Evolutionary conservation across 2,888 invertebrate species (phyloP), one percentile per base, ranked within the genome.

Genomic region (Podabrus alpinus): DNA sequence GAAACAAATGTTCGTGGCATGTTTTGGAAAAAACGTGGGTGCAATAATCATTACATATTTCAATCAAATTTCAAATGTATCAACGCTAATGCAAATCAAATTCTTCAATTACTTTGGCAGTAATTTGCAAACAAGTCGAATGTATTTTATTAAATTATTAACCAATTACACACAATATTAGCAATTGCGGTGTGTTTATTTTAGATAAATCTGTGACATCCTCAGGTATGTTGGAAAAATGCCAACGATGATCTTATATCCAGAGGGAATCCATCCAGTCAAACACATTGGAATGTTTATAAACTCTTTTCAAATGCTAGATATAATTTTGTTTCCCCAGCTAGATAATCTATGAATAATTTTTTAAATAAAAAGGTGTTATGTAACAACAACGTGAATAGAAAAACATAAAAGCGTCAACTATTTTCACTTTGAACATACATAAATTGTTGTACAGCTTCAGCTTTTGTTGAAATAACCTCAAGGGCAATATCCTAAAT

Each of bases 171-270:
- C 60, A 62, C 15, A 60, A 62, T 19, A 69, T 67, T 59, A 69
- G 59, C 69, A 69, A 75, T 72, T 75, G 72, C 72, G 45, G 59
- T 59, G 24, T 71, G 68, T 60, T 74, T 71, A 59, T 59, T 61
- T 62, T 24, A 68, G 25, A 72, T 72, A 68, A 67, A 64, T 45
- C 69, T 72, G 66, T 69, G 73, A 77, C 71, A 77, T 72, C 62
- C 68, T 74, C 76, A 77, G 76, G 76, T 75, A 78, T 79, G 69
- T 75, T 77, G 79, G 77, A 73, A 73, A 17, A 24, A 67, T 66
- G 60, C 72, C 75, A 72, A 66, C 72, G 71, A 45, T 64, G 45
- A 69, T 62, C 68, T 70, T 79, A 78, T 78, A 74, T 73, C 75
- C 76, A 79, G 74, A 75, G 69, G 66, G 71, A 69, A 74, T 61